These are phyloP conservation scores for Oryzias curvinotus DNA, from an alignment of 2,113 vertebrate species.

Conservation along the genomic window DNA sequence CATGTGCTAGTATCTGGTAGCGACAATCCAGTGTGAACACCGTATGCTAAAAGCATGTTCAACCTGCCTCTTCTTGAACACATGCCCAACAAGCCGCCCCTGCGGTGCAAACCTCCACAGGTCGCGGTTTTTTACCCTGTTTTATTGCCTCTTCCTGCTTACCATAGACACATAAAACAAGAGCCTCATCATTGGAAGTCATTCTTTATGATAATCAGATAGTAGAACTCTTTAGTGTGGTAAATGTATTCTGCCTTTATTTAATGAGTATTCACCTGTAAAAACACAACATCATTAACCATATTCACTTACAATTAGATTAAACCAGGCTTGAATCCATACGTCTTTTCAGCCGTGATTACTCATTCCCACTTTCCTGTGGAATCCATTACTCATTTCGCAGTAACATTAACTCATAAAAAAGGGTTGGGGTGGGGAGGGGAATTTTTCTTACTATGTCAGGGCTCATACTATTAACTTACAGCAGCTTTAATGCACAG, in stretches of 20 bases:
- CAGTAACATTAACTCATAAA: conserved; percentile 18
- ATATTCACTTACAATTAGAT: conserved; percentile 20
- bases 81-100: not conserved
- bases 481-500: conserved; percentile 2
- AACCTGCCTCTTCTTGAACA: too few species aligned
- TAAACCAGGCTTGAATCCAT: conserved; percentile 8
- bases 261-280: not conserved
- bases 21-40: too few species aligned
- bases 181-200: not conserved
- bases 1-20: too few species aligned
- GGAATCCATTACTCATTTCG: conserved; percentile 12
- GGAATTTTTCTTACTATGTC: not conserved
- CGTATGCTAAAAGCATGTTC: too few species aligned
- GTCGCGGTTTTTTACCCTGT: too few species aligned
- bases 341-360: conserved; percentile 12
- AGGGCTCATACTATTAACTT: not conserved
- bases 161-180: not conserved
- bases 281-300: conserved; percentile 9
- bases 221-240: not conserved
- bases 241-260: not conserved
- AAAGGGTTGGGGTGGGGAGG: not conserved
- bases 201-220: not conserved
- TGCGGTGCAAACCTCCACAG: not conserved
- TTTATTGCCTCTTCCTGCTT: too few species aligned
- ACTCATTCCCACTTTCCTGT: conserved; percentile 3